phyloP scores from a whole-genome alignment of 2,888 invertebrate genomes.

The Cerceris ruficornis region DNA sequence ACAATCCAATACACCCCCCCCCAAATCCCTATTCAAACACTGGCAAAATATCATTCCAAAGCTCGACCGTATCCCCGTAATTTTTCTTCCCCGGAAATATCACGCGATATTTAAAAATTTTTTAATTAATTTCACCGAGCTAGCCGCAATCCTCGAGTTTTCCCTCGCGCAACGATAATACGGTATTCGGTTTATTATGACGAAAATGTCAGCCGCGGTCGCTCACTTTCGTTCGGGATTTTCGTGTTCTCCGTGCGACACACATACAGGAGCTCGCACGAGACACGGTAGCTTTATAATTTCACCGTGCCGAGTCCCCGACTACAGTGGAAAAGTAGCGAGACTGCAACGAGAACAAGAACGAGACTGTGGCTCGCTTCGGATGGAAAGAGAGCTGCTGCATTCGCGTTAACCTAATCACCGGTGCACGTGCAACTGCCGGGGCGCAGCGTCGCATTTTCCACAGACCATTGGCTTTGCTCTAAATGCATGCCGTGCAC shows the following conservation, averaged over 20 bases:
- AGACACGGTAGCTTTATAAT: constrained; percentile 14
- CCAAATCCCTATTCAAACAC: too few species aligned
- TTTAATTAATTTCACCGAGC: background rate
- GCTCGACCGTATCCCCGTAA: too few species aligned
- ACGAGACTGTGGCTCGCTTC: constrained; percentile 10
- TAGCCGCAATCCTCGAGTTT: background rate
- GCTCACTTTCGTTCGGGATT: background rate
- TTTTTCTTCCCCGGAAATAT: background rate
- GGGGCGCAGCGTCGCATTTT: constrained; percentile 52
- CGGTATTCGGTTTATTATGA: background rate
- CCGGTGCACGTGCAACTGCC: constrained; percentile 54
- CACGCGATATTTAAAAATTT: background rate
- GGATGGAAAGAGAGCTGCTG: constrained; percentile 28
- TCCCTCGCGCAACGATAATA: background rate
- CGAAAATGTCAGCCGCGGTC: background rate
- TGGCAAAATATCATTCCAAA: too few species aligned
- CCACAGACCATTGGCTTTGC: constrained; percentile 55
- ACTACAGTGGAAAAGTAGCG: constrained; percentile 2
- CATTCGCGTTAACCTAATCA: constrained; percentile 62
- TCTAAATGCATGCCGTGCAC: constrained; percentile 53
- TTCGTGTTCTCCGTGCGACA: constrained; percentile 7
- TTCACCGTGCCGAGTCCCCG: background rate
- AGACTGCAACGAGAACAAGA: background rate
- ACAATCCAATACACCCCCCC: too few species aligned
- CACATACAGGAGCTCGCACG: constrained; percentile 1